A percentile compares a stretch with the other conserved stretches of the same genome.
Evolutionary conservation across 2,888 invertebrate genomes (phyloP).

Genomic region (Sisyra nigra): DNA sequence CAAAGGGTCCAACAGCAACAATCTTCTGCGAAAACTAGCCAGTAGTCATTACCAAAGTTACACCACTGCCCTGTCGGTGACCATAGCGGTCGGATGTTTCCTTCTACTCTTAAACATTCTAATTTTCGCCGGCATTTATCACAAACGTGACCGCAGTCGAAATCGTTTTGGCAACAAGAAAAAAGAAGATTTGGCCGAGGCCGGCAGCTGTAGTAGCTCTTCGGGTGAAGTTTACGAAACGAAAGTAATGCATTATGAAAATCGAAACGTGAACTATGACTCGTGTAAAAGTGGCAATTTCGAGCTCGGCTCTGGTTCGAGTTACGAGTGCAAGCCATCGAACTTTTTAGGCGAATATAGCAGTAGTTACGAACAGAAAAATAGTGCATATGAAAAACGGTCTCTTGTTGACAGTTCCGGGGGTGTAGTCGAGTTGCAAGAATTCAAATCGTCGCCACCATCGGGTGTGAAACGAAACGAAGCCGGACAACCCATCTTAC

Average conservation of each 20-base stretch:
- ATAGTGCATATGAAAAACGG: slow-evolving; percentile 35
- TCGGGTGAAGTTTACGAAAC: slow-evolving; percentile 39
- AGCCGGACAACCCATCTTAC: slow-evolving; percentile 28
- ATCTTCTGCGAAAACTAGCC: slow-evolving; percentile 58
- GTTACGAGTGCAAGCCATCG: slow-evolving; percentile 30
- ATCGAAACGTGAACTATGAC: slow-evolving; percentile 19
- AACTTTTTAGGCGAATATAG: slow-evolving; percentile 16
- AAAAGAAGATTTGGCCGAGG: slow-evolving; percentile 61
- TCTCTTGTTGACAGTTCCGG: slow-evolving; percentile 43
- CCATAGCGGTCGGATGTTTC: slow-evolving; percentile 74
- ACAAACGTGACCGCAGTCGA: slow-evolving; percentile 48
- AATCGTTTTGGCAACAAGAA: slow-evolving; percentile 43
- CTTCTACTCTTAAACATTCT: slow-evolving; percentile 64
- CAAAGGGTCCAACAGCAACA: slow-evolving; percentile 36
- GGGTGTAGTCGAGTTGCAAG: slow-evolving; percentile 44
- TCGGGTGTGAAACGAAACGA: slow-evolving; percentile 34
- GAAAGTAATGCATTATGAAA: slow-evolving; percentile 34
- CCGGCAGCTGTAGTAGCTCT: slow-evolving; percentile 51
- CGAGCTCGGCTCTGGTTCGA: slow-evolving; percentile 18
- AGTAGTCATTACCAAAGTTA: slow-evolving; percentile 76
- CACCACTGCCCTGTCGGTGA: slow-evolving; percentile 75
- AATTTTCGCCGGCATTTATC: slow-evolving; percentile 80
- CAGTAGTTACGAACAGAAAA: slow-evolving; percentile 38
- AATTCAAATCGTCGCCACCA: slow-evolving; percentile 41
- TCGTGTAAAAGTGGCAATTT: slow-evolving; percentile 8